These are phyloP conservation scores for Hyaena hyaena DNA, from an alignment of 2,113 vertebrate genomes.

Conservation along the genomic window DNA sequence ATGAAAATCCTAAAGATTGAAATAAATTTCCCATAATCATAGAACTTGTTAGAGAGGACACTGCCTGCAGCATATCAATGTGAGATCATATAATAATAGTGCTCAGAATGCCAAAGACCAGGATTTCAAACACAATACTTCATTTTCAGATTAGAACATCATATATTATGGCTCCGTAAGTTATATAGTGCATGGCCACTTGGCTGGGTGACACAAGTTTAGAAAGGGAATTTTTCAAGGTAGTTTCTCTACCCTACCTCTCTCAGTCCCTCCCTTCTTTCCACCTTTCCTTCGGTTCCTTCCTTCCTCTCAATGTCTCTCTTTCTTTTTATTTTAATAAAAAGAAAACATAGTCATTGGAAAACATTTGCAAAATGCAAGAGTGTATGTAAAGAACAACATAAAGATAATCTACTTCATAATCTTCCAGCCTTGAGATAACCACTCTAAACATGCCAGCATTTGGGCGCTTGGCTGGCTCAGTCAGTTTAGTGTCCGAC, in stretches of 20 bases:
- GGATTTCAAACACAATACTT: background rate
- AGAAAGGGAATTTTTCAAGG: background rate
- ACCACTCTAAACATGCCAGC: background rate
- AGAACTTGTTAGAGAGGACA: background rate
- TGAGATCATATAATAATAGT: background rate
- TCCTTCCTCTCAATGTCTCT: background rate
- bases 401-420: background rate
- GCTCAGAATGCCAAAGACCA: background rate
- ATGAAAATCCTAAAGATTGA: background rate
- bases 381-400: background rate
- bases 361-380: background rate
- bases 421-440: background rate
- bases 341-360: background rate
- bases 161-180: background rate
- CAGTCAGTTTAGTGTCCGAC: too few species aligned
- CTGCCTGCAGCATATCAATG: background rate
- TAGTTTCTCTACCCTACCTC: background rate
- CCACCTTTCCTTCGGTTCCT: accelerated
- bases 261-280: accelerated
- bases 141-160: background rate
- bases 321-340: background rate
- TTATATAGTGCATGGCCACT: background rate
- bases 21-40: background rate
- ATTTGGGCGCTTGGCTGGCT: background rate
- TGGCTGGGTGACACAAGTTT: background rate